Evolutionary conservation across 2,113 vertebrate genomes (phyloP).

Genomic region (Etheostoma cragini): DNA sequence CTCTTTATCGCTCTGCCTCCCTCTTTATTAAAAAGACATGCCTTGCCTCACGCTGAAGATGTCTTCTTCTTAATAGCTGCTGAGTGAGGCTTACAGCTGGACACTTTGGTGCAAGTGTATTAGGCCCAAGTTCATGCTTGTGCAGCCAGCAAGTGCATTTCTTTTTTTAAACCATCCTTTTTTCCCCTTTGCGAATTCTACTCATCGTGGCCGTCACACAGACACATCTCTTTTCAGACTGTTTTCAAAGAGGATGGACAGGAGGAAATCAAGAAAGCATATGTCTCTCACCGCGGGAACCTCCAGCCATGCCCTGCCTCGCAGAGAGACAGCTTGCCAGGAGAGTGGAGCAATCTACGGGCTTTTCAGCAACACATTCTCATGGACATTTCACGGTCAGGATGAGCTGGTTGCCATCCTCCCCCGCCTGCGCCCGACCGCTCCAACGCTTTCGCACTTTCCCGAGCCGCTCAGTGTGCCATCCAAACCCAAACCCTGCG

Average conservation of each 20-base stretch:
- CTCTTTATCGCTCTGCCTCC: conserved; percentile 50
- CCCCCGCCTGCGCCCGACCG: conserved; percentile 6
- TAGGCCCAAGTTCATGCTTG: conserved; percentile 35
- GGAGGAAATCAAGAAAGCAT: conserved; percentile 58
- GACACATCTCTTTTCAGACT: conserved; percentile 51
- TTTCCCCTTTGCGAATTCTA: conserved; percentile 64
- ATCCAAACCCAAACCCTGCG: conserved; percentile 51
- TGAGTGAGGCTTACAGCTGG: conserved; percentile 42
- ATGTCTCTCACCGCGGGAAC: conserved; percentile 47
- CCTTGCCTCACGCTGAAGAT: conserved; percentile 57
- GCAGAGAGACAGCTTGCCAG: conserved; percentile 30
- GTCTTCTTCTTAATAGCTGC: conserved; percentile 45
- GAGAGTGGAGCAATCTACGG: conserved; percentile 10
- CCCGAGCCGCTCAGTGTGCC: conserved; percentile 26
- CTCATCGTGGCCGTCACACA: conserved; percentile 51
- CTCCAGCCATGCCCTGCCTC: conserved; percentile 39
- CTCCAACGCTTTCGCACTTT: conserved; percentile 56
- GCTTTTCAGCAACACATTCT: conserved; percentile 42
- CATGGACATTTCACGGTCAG: conserved; percentile 49
- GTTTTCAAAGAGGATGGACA: conserved; percentile 47
- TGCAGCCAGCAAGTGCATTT: conserved; percentile 38
- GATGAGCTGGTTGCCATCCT: conserved; percentile 35
- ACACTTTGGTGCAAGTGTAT: conserved; percentile 26
- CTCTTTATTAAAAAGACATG: conserved; percentile 70
- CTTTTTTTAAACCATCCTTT: conserved; percentile 60